Base-by-base conservation (phyloP, 2,797 vertebrate species). In the Propithecus deckenii region DNA sequence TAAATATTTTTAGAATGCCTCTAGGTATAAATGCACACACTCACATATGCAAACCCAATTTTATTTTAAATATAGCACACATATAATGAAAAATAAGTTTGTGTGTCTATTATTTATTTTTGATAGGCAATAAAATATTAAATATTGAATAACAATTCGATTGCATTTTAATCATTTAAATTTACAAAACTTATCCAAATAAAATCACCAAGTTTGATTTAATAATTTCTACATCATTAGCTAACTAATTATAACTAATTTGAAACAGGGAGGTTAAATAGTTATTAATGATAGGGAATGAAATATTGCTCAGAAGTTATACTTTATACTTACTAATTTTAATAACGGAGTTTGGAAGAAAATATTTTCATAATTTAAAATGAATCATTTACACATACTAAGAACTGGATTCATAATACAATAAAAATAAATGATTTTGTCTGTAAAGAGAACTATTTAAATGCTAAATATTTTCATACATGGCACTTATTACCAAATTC, bases 201-300 rank as follows among this genome's bases (percentile, higher is more conserved):
- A 97, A 87, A 93, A 91, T 94, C 52, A 97, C 93, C 89, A 98
- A 95, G 38, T 97, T 98, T 69, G 59, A 79, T 95, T 97, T 98
- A 69, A 96, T 95, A 97, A 98, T 98, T 98, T 98, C 98, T 83
- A 97, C 71, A 96, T 97, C 92, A 98, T 98, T 98, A 98, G 67
- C 25, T 98, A 94, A 95, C 43, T 96, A 98, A 98, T 98, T 98
- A 97, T 95, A 97, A 59, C n/a, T 97, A 98, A 97, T 98, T 93
- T 95, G 91, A 98, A 98, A 96, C 79, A 96, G 15, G 3, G 48
- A 92, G 85, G 94, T 97, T 98, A 98, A 98, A 94, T 96, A 97
- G 57, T 98, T 92, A 97, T 98, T 98, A 98, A 98, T 97, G 91
- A 95, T 61, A 98, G 86, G 85, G 98, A 98, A 97, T 98, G 97